Base-by-base conservation (phyloP, 1,140 invertebrate species). In the Orussus abietinus region DNA sequence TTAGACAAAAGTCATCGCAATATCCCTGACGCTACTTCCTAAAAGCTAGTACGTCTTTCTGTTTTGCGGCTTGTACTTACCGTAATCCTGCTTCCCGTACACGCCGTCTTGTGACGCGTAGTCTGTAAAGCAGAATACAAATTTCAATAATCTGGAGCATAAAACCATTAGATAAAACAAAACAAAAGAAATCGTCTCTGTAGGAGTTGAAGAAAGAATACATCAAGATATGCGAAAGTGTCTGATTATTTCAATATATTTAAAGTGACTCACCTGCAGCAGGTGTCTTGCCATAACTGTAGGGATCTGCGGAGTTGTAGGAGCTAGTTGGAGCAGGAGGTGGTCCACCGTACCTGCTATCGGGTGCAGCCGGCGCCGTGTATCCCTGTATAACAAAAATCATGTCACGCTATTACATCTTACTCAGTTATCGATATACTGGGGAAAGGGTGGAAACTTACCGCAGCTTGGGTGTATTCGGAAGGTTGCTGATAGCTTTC, bases 21-120 rank as follows among this genome's bases (percentile, higher is more conserved):
- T n/a, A n/a, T n/a, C n/a, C n/a, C n/a, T n/a, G n/a, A n/a, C n/a
- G n/a, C 22, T 6, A 25, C n/a, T 25, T 25, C 22, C 22, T 25
- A 25, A 25, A n/a, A 25, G 7, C 10, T 32, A 11, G 7, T 32
- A 32, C 14, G 1, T 11, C 14, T 32, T 32, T 32, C 14, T 6
- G 12, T 32, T 11, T 7, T 32, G 28, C 35, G 43, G 55, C 39
- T 52, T 53, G 62, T 69, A 73, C 70, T 72, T 66, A 72, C 70
- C 70, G 51, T 73, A 72, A 46, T 71, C 69, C 47, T 67, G 64
- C 47, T 64, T 71, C 49, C 69, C 70, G 31, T 73, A 73, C 42
- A 61, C 59, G 48, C 55, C 60, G 38, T 62, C 67, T 57, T 64
- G 68, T 57, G 40, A 61, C 38, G 64, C 44, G 59, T 72, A 73